Percentiles rank a stretch among this genome's conserved stretches.
Evolutionary conservation across 2,888 invertebrate genomes (phyloP).

Genomic region (Papilio gigon): DNA sequence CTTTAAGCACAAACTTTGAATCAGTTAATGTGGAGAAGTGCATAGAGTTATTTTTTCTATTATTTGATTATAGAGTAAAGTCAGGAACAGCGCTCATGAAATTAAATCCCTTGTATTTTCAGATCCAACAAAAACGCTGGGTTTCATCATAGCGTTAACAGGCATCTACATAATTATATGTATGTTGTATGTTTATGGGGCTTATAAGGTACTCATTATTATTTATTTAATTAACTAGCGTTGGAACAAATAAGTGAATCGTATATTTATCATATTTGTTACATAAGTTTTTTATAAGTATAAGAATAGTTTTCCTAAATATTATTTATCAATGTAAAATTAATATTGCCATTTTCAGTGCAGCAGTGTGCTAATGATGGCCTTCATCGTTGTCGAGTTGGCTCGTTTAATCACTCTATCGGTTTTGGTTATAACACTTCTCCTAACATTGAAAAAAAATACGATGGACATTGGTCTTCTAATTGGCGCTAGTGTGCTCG

Average conservation of each 20-base stretch:
- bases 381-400: constrained; percentile 65
- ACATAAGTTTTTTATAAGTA: background rate
- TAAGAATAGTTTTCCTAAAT: too few species aligned
- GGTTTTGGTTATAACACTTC: constrained; percentile 56
- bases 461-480: constrained; percentile 76
- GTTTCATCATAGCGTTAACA: constrained; percentile 55
- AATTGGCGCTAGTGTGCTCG: constrained; percentile 72
- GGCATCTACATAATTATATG: constrained; percentile 63
- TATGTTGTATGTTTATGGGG: constrained; percentile 68
- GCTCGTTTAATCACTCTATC: constrained; percentile 61
- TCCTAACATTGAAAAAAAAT: constrained; percentile 72
- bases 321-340: constrained; percentile 8
- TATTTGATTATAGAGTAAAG: background rate
- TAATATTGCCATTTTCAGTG: constrained; percentile 54
- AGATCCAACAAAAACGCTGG: constrained; percentile 67
- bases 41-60: too few species aligned
- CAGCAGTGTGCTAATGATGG: constrained; percentile 66
- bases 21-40: too few species aligned
- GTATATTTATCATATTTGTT: background rate
- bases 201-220: constrained; percentile 59
- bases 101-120: constrained; percentile 46
- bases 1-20: too few species aligned
- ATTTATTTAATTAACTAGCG: too few species aligned
- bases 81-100: background rate
- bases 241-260: background rate